A percentile compares a stretch with the other conserved stretches of the same genome.
These are phyloP conservation scores for Callipepla squamata DNA, from an alignment of 2,113 vertebrate genomes.

Conservation along the genomic window DNA sequence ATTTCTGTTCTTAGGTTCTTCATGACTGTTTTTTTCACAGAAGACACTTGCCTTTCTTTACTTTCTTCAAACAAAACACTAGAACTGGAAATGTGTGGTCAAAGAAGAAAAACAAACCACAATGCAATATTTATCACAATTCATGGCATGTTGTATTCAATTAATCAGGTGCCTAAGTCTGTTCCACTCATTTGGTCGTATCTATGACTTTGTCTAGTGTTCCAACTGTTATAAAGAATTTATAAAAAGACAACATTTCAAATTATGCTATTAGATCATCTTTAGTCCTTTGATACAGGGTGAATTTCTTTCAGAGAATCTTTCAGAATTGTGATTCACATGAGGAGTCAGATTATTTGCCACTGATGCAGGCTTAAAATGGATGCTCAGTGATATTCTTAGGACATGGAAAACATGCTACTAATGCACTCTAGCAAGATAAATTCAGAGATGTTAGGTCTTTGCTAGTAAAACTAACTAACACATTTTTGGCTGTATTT, in stretches of 20 bases:
- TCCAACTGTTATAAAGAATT: background rate
- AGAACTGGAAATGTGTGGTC: background rate
- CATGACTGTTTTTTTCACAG: background rate
- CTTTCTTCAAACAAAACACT: background rate
- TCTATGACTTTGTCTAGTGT: background rate
- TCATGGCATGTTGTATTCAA: background rate
- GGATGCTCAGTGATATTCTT: background rate
- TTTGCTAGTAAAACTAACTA: background rate
- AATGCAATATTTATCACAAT: background rate
- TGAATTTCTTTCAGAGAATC: background rate
- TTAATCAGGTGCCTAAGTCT: background rate
- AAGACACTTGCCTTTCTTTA: background rate
- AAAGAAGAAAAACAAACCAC: background rate
- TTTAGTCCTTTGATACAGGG: background rate
- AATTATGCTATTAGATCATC: background rate
- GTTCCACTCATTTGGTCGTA: background rate
- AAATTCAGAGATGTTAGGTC: background rate
- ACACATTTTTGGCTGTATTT: background rate
- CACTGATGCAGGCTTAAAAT: background rate
- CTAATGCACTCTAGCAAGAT: background rate
- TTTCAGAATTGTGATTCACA: background rate
- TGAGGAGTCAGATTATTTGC: background rate
- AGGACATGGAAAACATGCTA: background rate
- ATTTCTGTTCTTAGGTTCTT: background rate
- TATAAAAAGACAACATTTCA: background rate